Evolutionary conservation across 2,797 vertebrate genomes (phyloP), one percentile per base, ranked within the genome.

Genomic region (Sebastes nivosus): DNA sequence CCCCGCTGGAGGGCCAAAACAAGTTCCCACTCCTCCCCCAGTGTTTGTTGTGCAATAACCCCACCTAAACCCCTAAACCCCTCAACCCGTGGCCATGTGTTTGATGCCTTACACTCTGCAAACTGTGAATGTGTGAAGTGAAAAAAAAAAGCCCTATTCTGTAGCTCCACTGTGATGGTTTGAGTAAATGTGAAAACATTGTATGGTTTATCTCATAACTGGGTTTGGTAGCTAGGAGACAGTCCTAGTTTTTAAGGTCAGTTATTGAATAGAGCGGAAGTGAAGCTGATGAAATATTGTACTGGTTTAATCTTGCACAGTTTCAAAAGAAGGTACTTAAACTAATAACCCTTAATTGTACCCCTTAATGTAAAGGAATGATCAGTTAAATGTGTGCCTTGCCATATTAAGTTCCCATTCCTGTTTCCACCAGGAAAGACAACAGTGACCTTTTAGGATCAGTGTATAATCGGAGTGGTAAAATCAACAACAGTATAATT

Each of bases 31-130:
- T 58, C 65, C 54, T 68, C 59, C 46, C 46, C 68, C 54, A 65
- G 64, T 84, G 84, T 90, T 54, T 88, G 22, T 89, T 72, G 85
- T 93, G 90, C 90, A 93, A 88, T 93, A 91, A 77, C 79, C 71
- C 70, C 65, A 16, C 30, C 30, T 18, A 20, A 29, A 59, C 64
- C 68, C 57, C 38, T 6, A 16, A 42, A 42, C 14, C 38, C 60
- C 42, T 29, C 42, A 11, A 57, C 80, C 54, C 34, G 69, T 85
- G 74, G 75, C 84, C 79, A 73, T 84, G 87, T 85, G 80, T 90
- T 83, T 67, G 64, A 93, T 92, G 95, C 95, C 95, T 96, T 95
- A 94, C 88, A 88, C 88, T 88, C 75, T 77, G 59, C 57, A 89
- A 93, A 82, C 84, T 91, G 89, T 92, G 91, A 94, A 91, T 68